phyloP scores from a whole-genome alignment of 2,797 vertebrate species.

The Tenualosa thibaudeaui region DNA sequence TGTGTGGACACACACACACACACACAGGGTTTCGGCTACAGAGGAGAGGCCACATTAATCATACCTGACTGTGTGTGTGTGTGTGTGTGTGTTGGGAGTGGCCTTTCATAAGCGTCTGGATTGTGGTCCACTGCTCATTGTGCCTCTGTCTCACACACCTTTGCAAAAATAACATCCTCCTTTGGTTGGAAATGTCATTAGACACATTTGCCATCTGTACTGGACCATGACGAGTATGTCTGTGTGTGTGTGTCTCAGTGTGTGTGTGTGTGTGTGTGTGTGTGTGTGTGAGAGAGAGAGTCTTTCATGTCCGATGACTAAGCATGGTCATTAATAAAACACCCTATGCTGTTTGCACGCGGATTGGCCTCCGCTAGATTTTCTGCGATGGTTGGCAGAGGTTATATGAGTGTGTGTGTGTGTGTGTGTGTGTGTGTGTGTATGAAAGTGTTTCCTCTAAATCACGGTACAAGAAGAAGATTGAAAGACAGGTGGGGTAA shows the following conservation, averaged over 20 bases:
- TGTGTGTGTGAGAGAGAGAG: not conserved
- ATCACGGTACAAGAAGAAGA: constrained; percentile 3
- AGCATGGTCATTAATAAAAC: not conserved
- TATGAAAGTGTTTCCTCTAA: not conserved
- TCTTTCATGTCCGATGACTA: not conserved
- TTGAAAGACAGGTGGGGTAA: not conserved
- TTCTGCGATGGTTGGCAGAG: not conserved
- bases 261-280: not conserved
- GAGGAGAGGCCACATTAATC: no score
- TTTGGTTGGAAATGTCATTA: constrained; percentile 10
- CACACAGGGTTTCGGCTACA: no score
- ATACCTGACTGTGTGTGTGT: not conserved
- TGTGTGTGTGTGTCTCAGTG: constrained; percentile 12
- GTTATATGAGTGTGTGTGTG: not conserved
- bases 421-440: not conserved
- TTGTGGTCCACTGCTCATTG: not conserved
- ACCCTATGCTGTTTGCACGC: not conserved
- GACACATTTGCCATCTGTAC: not conserved
- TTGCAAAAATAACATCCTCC: constrained; percentile 22
- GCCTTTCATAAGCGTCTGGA: not conserved
- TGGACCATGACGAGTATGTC: not conserved
- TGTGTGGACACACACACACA: no score
- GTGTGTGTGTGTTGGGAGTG: constrained; percentile 17
- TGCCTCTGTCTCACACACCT: not conserved
- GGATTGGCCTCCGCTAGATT: not conserved